Percentiles rank a stretch among this genome's conserved stretches.
phyloP scores from a whole-genome alignment of 2,797 vertebrate genomes.

The Phataginus tetradactyla region DNA sequence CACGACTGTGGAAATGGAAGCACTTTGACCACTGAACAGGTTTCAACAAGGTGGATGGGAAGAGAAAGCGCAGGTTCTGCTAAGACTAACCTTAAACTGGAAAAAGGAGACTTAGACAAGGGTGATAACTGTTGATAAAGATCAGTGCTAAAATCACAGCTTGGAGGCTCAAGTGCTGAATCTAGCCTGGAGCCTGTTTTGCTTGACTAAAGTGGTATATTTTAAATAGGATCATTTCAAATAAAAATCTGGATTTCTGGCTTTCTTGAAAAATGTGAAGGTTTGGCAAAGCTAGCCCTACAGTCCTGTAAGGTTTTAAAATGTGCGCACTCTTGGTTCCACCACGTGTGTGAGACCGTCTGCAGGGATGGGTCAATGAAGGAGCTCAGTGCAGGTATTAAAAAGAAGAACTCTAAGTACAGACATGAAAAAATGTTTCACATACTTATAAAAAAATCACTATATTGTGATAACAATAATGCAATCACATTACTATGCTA shows the following conservation, averaged over 20 bases:
- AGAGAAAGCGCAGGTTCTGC: background rate
- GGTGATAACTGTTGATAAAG: background rate
- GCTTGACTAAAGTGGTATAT: background rate
- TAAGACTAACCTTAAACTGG: background rate
- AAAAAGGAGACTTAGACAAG: background rate
- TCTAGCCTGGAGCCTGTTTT: background rate
- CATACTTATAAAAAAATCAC: background rate
- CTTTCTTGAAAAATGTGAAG: slow-evolving; percentile 41
- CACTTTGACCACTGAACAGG: background rate
- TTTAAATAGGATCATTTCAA: background rate
- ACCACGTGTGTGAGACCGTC: background rate
- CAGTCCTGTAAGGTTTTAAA: background rate
- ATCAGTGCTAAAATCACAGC: background rate
- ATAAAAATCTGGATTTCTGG: slow-evolving; percentile 41
- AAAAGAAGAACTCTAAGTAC: background rate
- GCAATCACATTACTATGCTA: no score
- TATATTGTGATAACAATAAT: background rate
- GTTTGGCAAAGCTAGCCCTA: background rate
- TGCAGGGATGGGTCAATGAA: background rate
- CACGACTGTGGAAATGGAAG: background rate
- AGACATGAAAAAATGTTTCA: background rate
- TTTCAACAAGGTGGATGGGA: background rate
- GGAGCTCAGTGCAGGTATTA: background rate
- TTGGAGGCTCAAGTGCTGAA: background rate
- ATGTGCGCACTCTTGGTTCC: background rate